These are phyloP conservation scores for Phrynocephalus vlangalii DNA, from an alignment of 2,797 vertebrate genomes.

Conservation along the genomic window DNA sequence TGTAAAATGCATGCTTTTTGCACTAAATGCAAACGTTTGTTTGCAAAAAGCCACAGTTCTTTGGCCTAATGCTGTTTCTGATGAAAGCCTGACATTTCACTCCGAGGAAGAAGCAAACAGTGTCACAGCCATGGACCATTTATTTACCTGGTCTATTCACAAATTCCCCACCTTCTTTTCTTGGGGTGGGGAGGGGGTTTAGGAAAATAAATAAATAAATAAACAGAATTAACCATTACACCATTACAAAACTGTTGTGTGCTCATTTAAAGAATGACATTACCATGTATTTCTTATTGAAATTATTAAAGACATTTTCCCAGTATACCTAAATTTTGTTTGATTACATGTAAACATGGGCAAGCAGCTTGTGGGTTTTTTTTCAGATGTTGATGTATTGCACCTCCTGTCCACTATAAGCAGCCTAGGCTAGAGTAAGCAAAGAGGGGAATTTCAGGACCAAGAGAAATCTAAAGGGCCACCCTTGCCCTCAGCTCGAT, in stretches of 20 bases:
- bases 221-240: no score
- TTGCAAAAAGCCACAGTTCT: no score
- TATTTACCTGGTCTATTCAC: no score
- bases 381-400: neutral
- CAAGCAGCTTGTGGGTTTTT: neutral
- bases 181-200: no score
- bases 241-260: neutral
- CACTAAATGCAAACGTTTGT: no score
- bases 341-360: slow-evolving; percentile 8
- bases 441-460: neutral
- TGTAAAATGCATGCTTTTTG: no score
- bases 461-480: neutral
- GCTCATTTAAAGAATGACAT: slow-evolving; percentile 20
- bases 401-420: neutral
- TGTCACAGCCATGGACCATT: no score
- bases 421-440: neutral
- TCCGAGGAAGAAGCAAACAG: no score
- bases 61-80: no score
- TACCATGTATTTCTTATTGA: slow-evolving; percentile 56
- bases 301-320: slow-evolving; percentile 49
- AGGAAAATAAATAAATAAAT: no score
- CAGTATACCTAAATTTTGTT: neutral
- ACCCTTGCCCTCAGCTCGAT: neutral
- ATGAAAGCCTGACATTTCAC: no score
- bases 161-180: no score